Evolutionary conservation across 2,113 vertebrate genomes (phyloP).

Genomic region (Capra hircus): DNA sequence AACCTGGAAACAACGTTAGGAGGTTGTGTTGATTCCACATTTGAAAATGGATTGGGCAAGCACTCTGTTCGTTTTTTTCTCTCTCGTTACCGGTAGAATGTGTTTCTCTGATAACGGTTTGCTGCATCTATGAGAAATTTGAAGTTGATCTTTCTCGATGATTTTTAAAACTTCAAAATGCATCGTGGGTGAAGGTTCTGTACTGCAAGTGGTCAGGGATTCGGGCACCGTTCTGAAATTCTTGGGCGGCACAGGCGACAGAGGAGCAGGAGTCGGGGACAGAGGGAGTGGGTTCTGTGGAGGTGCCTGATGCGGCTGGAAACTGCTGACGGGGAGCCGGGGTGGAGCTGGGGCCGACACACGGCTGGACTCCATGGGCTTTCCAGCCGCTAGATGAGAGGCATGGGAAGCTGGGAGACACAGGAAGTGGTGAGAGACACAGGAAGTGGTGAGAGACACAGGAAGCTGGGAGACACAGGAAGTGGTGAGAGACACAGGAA

Average conservation of each 20-base stretch:
- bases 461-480: background rate
- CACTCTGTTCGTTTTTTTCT: background rate
- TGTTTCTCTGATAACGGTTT: background rate
- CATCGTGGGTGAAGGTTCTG: background rate
- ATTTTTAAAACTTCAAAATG: background rate
- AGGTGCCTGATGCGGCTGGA: rapidly evolving
- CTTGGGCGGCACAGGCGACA: background rate
- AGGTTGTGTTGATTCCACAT: slow-evolving; percentile 40
- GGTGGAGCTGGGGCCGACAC: rapidly evolving
- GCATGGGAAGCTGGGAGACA: background rate
- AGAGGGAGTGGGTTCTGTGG: rapidly evolving
- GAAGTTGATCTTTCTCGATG: background rate
- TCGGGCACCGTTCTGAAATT: background rate
- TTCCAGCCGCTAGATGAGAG: background rate
- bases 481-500: background rate
- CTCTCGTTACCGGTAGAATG: background rate
- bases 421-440: background rate
- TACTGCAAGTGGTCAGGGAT: background rate
- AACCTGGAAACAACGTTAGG: slow-evolving; percentile 22
- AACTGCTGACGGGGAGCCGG: background rate
- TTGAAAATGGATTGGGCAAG: slow-evolving; percentile 39
- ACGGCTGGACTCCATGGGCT: rapidly evolving
- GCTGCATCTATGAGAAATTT: background rate
- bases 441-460: background rate
- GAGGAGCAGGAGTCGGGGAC: no score